phyloP scores from a whole-genome alignment of 2,113 vertebrate genomes.

The Camelus dromedarius region DNA sequence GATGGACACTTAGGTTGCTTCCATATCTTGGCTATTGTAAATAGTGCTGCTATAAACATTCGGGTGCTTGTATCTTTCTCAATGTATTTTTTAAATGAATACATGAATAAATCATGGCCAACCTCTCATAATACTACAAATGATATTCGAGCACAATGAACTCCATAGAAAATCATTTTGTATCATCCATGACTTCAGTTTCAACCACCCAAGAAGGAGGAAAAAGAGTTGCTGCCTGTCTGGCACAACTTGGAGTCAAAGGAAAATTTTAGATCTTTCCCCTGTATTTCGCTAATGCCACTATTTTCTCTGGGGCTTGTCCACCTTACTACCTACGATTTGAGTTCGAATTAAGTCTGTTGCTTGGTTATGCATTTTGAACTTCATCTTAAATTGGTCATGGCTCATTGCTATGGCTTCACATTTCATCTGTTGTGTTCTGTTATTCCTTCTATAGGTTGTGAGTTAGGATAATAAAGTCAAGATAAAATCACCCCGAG shows the following conservation, averaged over 20 bases:
- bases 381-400: neutral
- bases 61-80: neutral
- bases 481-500: slow-evolving; percentile 48
- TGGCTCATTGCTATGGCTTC: neutral
- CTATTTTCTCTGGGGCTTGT: neutral
- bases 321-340: neutral
- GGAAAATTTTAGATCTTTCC: neutral
- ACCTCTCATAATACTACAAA: neutral
- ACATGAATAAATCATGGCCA: slow-evolving; percentile 52
- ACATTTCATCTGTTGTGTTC: neutral
- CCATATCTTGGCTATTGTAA: neutral
- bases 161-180: neutral
- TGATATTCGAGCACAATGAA: neutral
- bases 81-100: slow-evolving; percentile 43
- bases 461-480: slow-evolving; percentile 71
- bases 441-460: slow-evolving; percentile 12
- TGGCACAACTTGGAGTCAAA: neutral
- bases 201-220: neutral
- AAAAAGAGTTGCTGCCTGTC: neutral
- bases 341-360: neutral
- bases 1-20: neutral
- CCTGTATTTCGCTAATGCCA: neutral
- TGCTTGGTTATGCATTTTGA: neutral
- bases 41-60: neutral
- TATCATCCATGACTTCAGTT: slow-evolving; percentile 15